Percentiles rank a stretch among this genome's conserved stretches.
Conservation (phyloP, 2,797 vertebrate species). For the Crypturellus tataupa region DNA sequence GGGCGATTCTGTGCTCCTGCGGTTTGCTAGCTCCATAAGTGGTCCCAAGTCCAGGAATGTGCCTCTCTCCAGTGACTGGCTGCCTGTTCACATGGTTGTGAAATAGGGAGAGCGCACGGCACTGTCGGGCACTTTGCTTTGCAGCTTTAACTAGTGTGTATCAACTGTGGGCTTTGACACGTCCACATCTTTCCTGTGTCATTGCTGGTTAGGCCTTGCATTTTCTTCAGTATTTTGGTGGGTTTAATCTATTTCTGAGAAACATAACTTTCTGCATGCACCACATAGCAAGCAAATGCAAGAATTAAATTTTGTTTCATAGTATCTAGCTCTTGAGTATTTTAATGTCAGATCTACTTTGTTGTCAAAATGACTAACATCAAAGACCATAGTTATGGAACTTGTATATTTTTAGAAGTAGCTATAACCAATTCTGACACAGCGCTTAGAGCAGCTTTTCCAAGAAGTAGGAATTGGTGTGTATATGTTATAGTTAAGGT, state of each 20-base stretch:
- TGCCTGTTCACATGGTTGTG: not conserved
- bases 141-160: rapidly evolving
- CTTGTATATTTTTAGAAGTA: not conserved
- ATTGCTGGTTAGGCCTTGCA: not conserved
- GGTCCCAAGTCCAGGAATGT: not conserved
- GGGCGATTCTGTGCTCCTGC: not conserved
- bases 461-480: not conserved
- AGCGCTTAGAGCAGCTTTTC: not conserved
- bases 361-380: not conserved
- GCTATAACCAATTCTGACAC: not conserved
- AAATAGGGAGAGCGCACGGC: not conserved
- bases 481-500: rapidly evolving
- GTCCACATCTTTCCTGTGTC: not conserved
- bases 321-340: not conserved
- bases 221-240: not conserved
- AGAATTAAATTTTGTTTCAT: not conserved
- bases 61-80: not conserved
- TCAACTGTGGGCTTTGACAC: not conserved
- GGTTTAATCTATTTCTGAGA: not conserved
- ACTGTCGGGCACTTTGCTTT: not conserved
- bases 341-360: not conserved
- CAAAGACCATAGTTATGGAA: not conserved
- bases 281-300: not conserved
- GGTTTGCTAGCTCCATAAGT: not conserved
- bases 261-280: not conserved